A percentile compares a stretch with the other conserved stretches of the same genome.
Evolutionary conservation across 1,140 invertebrate genomes (phyloP).

Genomic region (Streblospio benedicti): DNA sequence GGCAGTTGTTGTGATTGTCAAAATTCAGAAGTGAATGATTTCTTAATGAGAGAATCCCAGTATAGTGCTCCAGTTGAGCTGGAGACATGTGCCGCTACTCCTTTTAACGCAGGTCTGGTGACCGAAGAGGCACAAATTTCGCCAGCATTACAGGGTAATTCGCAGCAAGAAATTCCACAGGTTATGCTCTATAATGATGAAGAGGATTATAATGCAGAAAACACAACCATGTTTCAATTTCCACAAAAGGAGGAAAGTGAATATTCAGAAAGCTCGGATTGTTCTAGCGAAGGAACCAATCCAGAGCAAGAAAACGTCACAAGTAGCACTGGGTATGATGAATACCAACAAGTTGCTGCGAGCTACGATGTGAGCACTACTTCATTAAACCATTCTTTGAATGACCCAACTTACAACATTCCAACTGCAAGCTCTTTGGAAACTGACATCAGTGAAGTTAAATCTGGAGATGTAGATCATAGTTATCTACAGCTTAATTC

Average conservation of each 20-base stretch:
- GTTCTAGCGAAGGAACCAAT: slow-evolving; percentile 26
- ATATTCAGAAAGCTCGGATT: slow-evolving; percentile 54
- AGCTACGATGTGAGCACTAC: background rate
- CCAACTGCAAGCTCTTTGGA: background rate
- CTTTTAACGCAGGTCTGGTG: background rate
- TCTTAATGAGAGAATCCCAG: slow-evolving; percentile 40
- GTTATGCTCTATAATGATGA: slow-evolving; percentile 39
- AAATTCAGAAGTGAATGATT: slow-evolving; percentile 40
- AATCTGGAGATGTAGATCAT: background rate
- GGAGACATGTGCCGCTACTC: background rate
- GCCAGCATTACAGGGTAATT: too few species aligned
- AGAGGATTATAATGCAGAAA: slow-evolving; percentile 53
- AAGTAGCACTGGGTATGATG: slow-evolving; percentile 17
- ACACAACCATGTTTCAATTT: slow-evolving; percentile 56
- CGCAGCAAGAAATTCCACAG: too few species aligned
- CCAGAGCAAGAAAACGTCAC: background rate
- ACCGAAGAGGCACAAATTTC: slow-evolving; percentile 2
- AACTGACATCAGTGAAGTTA: background rate
- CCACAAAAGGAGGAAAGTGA: slow-evolving; percentile 55
- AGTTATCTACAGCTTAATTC: background rate
- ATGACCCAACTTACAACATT: background rate
- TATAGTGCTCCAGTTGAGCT: background rate
- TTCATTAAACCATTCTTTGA: background rate
- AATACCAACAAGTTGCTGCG: background rate
- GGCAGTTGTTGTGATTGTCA: slow-evolving; percentile 45